phyloP scores from a whole-genome alignment of 2,113 vertebrate genomes.

The Chaetops frenatus region DNA sequence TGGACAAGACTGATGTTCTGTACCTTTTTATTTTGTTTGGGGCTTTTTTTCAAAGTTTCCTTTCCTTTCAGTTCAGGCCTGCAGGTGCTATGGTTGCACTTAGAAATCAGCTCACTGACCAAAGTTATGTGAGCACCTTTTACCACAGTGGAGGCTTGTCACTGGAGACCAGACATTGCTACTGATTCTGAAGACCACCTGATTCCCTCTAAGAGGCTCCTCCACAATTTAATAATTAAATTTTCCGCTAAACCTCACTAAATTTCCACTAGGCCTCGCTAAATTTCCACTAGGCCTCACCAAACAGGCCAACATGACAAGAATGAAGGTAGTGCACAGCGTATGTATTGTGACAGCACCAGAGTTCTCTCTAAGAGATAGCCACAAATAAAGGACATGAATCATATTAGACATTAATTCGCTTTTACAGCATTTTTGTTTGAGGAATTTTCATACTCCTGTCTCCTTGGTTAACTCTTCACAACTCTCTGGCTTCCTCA shows the following conservation, averaged over 20 bases:
- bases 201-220: background rate
- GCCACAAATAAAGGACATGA: background rate
- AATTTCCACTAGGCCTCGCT: background rate
- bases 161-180: background rate
- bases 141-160: background rate
- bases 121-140: background rate
- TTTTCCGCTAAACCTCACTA: background rate
- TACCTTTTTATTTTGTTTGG: background rate
- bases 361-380: background rate
- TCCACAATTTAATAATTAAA: background rate
- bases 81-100: background rate
- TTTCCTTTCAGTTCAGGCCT: background rate
- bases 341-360: background rate
- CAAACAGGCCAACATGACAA: background rate
- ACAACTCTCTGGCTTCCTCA: background rate
- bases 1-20: background rate
- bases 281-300: background rate
- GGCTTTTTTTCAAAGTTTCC: background rate
- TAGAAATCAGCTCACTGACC: background rate
- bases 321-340: background rate
- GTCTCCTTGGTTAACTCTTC: background rate
- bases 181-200: background rate
- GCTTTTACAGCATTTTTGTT: background rate
- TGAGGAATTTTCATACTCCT: background rate
- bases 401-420: background rate